A percentile compares a stretch with the other conserved stretches of the same genome.
Conservation (phyloP, 2,797 vertebrate genomes). For the Sylvia borin region DNA sequence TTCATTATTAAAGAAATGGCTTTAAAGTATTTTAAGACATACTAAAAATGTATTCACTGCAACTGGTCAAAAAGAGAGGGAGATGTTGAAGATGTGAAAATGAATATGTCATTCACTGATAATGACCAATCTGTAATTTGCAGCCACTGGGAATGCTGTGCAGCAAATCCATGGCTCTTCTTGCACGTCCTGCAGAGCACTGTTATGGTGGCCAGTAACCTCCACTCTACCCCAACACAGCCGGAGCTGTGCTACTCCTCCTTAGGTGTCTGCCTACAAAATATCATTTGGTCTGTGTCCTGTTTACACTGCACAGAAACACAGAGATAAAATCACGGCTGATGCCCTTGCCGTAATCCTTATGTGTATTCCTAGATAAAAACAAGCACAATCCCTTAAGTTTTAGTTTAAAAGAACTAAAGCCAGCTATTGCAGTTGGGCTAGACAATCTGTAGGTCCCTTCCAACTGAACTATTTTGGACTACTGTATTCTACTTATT, state of each 20-base stretch:
- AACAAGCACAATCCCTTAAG: background rate
- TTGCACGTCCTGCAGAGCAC: fast-evolving
- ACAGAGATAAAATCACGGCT: background rate
- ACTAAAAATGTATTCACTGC: background rate
- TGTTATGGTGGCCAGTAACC: fast-evolving
- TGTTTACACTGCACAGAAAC: background rate
- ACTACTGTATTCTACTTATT: background rate
- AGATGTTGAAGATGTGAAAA: background rate
- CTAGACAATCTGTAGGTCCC: background rate
- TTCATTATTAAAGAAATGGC: background rate
- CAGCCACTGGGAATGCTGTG: background rate
- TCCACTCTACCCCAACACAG: background rate
- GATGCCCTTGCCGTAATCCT: background rate
- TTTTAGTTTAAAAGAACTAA: background rate
- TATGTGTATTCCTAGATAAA: background rate
- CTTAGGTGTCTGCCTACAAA: background rate
- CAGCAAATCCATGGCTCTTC: background rate
- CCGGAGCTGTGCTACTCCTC: background rate
- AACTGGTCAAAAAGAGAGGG: background rate
- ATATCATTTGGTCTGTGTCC: background rate
- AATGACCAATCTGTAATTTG: background rate
- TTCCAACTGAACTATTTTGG: background rate
- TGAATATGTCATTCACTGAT: background rate
- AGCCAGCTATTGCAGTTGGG: background rate
- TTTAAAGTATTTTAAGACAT: background rate